Percentiles rank a stretch among this genome's conserved stretches.
phyloP scores from a whole-genome alignment of 2,113 vertebrate genomes.

The Poeciliopsis turrubarensis region DNA sequence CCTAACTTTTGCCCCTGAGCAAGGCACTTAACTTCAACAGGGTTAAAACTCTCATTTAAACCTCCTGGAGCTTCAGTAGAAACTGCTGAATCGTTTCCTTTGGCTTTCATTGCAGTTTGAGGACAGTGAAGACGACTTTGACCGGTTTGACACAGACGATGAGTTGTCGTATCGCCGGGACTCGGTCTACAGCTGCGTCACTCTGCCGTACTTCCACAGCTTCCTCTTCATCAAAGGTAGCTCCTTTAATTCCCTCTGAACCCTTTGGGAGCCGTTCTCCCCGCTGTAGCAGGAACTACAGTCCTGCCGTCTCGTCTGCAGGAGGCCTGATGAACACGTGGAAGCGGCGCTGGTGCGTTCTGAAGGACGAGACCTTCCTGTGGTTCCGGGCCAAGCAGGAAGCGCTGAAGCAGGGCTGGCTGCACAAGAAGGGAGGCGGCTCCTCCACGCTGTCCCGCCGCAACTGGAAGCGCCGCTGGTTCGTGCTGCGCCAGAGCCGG shows the following conservation, averaged over 20 bases:
- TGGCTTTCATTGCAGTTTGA: constrained; percentile 84
- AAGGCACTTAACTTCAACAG: too few species aligned
- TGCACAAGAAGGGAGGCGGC: constrained; percentile 95
- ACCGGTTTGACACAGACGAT: constrained; percentile 92
- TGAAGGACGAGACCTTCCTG: constrained; percentile 97
- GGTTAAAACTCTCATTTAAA: neutral
- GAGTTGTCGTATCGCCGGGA: constrained; percentile 92
- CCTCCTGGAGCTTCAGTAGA: too few species aligned
- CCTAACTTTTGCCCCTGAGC: neutral
- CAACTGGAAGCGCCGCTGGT: constrained; percentile 99
- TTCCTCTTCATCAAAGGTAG: constrained; percentile 96
- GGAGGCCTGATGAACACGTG: constrained; percentile 95
- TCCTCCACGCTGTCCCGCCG: constrained; percentile 94
- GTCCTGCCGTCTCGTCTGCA: constrained; percentile 40
- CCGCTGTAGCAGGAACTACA: neutral
- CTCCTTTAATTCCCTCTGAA: neutral
- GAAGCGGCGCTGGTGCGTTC: constrained; percentile 97
- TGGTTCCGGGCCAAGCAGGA: constrained; percentile 99
- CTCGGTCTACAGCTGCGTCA: constrained; percentile 97
- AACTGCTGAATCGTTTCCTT: neutral
- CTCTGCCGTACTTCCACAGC: constrained; percentile 96
- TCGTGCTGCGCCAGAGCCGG: constrained; percentile 93
- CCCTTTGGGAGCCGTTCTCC: neutral
- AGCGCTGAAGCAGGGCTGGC: constrained; percentile 97
- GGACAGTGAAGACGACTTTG: constrained; percentile 98